Conservation (phyloP, 2,797 vertebrate species). For the Miopithecus talapoin region DNA sequence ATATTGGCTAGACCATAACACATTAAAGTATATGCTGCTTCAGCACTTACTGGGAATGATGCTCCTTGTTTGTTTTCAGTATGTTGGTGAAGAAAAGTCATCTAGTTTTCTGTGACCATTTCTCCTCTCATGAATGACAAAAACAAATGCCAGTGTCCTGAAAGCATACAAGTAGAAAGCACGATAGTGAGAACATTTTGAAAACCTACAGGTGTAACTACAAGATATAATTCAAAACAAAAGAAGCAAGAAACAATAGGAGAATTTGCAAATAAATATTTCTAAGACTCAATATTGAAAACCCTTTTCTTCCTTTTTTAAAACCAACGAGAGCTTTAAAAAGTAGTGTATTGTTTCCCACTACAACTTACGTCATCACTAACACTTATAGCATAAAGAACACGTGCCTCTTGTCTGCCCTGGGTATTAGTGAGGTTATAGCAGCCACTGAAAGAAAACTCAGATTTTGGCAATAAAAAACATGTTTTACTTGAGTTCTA, state of each 20-base stretch:
- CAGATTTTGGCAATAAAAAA: conserved; percentile 16
- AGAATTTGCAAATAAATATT: not conserved
- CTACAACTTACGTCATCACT: not conserved
- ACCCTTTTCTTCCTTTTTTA: not conserved
- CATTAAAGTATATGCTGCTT: not conserved
- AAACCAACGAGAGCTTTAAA: not conserved
- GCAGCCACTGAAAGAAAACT: conserved; percentile 28
- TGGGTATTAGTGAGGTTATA: not conserved
- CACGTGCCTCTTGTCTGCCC: not conserved
- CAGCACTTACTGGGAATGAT: not conserved
- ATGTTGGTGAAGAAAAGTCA: conserved; percentile 14
- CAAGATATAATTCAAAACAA: not conserved
- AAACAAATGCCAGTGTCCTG: not conserved
- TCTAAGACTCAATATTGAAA: conserved; percentile 3
- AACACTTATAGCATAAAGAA: not conserved
- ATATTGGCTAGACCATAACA: not conserved
- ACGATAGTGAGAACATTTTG: not conserved
- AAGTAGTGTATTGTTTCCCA: not conserved
- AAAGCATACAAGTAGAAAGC: not conserved
- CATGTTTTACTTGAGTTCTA: conserved; percentile 37
- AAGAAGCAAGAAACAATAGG: not conserved
- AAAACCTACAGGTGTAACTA: not conserved
- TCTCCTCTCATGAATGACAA: not conserved
- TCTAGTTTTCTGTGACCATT: not conserved
- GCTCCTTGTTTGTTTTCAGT: conserved; percentile 6